A percentile compares a stretch with the other conserved stretches of the same genome.
Evolutionary conservation across 2,797 vertebrate species (phyloP).

Genomic region (Chiloscyllium punctatum): DNA sequence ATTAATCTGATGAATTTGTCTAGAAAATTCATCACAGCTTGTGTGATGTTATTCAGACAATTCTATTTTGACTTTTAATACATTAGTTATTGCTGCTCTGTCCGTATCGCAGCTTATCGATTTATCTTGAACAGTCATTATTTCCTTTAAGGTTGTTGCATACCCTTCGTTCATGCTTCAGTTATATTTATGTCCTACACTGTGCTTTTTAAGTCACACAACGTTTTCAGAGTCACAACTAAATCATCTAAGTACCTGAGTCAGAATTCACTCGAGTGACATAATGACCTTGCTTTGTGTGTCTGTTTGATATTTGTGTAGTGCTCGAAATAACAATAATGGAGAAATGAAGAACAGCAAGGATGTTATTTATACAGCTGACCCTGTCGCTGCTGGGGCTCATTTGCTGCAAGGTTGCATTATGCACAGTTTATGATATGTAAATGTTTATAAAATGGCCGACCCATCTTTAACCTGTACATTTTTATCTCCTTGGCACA

Average conservation of each 20-base stretch:
- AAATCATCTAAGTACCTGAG: neutral
- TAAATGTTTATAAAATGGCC: slow-evolving; percentile 68
- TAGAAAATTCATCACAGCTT: neutral
- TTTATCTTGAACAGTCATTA: neutral
- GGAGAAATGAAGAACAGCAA: slow-evolving; percentile 53
- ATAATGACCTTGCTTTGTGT: slow-evolving; percentile 39
- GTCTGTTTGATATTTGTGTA: slow-evolving; percentile 54
- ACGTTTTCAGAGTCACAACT: neutral
- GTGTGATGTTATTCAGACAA: neutral
- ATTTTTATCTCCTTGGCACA: slow-evolving; percentile 49
- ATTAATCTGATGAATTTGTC: neutral
- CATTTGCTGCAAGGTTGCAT: slow-evolving; percentile 59
- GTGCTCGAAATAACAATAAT: slow-evolving; percentile 50
- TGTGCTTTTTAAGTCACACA: neutral
- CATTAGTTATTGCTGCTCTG: neutral
- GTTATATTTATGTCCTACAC: neutral
- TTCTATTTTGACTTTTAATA: neutral
- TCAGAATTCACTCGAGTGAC: slow-evolving; percentile 13
- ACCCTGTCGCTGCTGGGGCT: slow-evolving; percentile 54
- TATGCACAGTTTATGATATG: slow-evolving; percentile 67
- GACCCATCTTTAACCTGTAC: slow-evolving; percentile 61
- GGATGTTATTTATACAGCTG: slow-evolving; percentile 75
- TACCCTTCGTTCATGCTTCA: neutral
- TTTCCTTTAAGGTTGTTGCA: neutral
- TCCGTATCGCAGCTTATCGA: neutral